Evolutionary conservation across 2,888 invertebrate genomes (phyloP).

Genomic region (Cosmia trapezina): DNA sequence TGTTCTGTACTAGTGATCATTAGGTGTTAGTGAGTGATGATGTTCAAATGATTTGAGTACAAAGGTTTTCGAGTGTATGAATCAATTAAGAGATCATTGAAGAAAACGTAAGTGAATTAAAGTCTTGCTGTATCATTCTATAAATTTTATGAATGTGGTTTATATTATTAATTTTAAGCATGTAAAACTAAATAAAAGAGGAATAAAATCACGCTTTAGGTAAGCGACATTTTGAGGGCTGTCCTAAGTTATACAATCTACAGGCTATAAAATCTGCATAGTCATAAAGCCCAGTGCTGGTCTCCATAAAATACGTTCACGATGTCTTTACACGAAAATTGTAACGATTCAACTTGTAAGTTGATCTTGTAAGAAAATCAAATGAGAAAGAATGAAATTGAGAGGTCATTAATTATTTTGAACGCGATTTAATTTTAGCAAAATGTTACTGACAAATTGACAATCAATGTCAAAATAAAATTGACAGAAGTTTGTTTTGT

Average conservation of each 20-base stretch:
- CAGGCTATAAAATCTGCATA: constrained; percentile 65
- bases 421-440: constrained; percentile 51
- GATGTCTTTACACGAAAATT: constrained; percentile 36
- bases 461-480: constrained; percentile 46
- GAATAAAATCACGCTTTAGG: neutral
- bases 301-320: constrained; percentile 49
- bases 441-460: constrained; percentile 18
- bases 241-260: constrained; percentile 50
- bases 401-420: constrained; percentile 22
- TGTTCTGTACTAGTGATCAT: constrained; percentile 62
- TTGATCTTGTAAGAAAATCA: neutral
- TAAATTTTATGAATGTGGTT: constrained; percentile 37
- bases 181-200: neutral
- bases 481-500: constrained; percentile 37
- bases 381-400: neutral
- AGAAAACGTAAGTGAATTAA: constrained; percentile 67
- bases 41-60: constrained; percentile 74
- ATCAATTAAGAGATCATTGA: constrained; percentile 67
- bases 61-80: constrained; percentile 62
- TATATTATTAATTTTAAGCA: neutral
- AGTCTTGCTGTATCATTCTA: constrained; percentile 52
- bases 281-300: constrained; percentile 56
- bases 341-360: neutral
- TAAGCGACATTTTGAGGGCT: constrained; percentile 22
- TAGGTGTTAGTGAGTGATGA: constrained; percentile 69